These are phyloP conservation scores for Camponotus pennsylvanicus DNA, from an alignment of 1,140 invertebrate species.

Conservation along the genomic window DNA sequence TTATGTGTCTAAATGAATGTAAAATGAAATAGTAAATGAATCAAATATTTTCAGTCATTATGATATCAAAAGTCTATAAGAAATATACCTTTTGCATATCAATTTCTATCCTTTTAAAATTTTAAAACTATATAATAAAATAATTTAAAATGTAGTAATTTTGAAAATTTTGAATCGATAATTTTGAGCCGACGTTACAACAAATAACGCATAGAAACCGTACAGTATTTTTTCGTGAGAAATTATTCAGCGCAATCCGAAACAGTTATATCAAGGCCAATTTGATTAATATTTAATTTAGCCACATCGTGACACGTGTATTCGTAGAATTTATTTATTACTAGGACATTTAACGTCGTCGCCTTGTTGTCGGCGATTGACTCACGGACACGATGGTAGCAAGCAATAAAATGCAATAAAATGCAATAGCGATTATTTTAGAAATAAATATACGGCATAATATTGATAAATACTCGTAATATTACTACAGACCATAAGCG, in stretches of 20 bases:
- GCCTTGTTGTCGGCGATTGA: constrained; percentile 1
- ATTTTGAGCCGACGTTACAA: neutral
- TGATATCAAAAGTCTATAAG: neutral
- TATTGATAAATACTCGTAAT: constrained; percentile 15
- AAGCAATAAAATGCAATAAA: constrained; percentile 14
- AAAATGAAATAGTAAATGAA: neutral
- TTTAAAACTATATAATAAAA: neutral
- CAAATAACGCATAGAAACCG: constrained; percentile 37
- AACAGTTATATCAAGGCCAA: constrained; percentile 11
- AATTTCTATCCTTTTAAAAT: neutral
- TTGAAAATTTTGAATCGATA: neutral
- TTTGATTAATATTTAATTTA: constrained; percentile 43
- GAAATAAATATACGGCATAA: constrained; percentile 7
- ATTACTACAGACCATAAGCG: constrained; percentile 18
- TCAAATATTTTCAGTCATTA: neutral
- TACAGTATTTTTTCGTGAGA: constrained; percentile 64
- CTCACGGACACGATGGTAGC: constrained; percentile 26
- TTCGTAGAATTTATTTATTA: constrained; percentile 63
- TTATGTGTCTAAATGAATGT: no score
- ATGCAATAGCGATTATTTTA: constrained; percentile 30
- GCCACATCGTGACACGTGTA: neutral
- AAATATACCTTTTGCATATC: neutral
- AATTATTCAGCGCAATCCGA: neutral
- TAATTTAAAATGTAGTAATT: neutral
- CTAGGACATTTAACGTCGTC: constrained; percentile 31